Conservation (phyloP, 2,888 invertebrate species). For the Xanthorhoe designata region DNA sequence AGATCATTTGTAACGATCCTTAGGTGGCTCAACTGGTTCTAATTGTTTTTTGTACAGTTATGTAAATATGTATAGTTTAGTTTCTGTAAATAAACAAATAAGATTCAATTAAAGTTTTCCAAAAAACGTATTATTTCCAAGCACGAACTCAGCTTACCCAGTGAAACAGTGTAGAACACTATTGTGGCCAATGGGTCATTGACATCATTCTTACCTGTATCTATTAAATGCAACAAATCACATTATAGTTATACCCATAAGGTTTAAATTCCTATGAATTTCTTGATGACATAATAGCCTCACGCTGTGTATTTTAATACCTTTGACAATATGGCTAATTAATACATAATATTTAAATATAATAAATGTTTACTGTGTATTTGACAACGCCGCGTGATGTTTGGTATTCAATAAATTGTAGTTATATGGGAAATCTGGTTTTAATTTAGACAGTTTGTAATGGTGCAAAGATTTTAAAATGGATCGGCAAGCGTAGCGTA, state of each 20-base stretch:
- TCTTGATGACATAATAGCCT: conserved; percentile 19
- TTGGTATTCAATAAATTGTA: conserved; percentile 25
- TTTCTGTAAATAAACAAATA: too few species aligned
- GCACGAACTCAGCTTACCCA: conserved; percentile 40
- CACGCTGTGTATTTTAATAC: conserved; percentile 14
- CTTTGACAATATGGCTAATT: conserved; percentile 29
- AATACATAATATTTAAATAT: conserved; percentile 30
- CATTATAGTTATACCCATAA: conserved; percentile 12
- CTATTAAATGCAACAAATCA: conserved; percentile 31
- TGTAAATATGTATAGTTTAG: too few species aligned
- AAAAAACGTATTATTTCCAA: background rate
- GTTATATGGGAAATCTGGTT: background rate
- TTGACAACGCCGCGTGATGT: conserved; percentile 17
- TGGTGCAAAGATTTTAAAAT: too few species aligned
- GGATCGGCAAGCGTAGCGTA: too few species aligned
- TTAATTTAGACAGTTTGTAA: too few species aligned
- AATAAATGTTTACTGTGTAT: conserved; percentile 13
- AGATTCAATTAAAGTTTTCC: background rate
- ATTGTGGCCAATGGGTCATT: conserved; percentile 58
- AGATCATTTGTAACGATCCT: too few species aligned
- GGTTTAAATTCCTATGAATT: conserved; percentile 22
- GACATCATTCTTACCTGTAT: conserved; percentile 59
- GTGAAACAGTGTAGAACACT: conserved; percentile 60
- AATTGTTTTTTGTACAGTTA: too few species aligned
- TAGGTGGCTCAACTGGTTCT: too few species aligned